These are phyloP conservation scores for Xanthostigma xanthostigma DNA, from an alignment of 2,888 invertebrate species.

Conservation along the genomic window DNA sequence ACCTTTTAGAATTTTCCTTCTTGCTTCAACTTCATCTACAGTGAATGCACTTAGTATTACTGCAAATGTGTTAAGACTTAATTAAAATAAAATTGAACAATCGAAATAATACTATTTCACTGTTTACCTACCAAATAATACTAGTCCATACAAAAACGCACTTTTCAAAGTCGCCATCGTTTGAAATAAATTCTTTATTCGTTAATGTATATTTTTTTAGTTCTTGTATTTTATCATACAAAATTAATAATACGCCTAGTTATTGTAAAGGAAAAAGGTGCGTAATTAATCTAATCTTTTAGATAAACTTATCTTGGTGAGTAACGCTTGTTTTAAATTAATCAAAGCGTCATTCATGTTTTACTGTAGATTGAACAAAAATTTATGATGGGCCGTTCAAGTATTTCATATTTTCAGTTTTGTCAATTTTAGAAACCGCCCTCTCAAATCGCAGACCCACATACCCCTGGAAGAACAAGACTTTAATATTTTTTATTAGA, in stretches of 20 bases:
- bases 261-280: no score
- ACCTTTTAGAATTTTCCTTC: slow-evolving; percentile 64
- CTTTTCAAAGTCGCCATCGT: slow-evolving; percentile 3
- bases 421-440: no score
- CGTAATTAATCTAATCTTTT: no score
- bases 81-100: neutral
- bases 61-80: slow-evolving; percentile 24
- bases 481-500: no score
- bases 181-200: neutral
- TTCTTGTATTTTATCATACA: neutral
- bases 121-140: slow-evolving; percentile 3
- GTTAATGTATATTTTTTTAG: neutral
- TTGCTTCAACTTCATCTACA: slow-evolving; percentile 56
- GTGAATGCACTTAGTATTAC: slow-evolving; percentile 48
- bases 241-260: neutral
- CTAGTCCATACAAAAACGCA: slow-evolving; percentile 1
- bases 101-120: neutral
- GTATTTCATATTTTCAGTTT: no score
- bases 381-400: no score
- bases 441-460: no score
- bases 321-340: no score
- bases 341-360: no score
- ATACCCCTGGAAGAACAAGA: no score
- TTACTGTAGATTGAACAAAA: no score
- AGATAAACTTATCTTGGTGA: no score